Conservation (phyloP, 2,797 vertebrate genomes). For the Craterocephalus amniculus region DNA sequence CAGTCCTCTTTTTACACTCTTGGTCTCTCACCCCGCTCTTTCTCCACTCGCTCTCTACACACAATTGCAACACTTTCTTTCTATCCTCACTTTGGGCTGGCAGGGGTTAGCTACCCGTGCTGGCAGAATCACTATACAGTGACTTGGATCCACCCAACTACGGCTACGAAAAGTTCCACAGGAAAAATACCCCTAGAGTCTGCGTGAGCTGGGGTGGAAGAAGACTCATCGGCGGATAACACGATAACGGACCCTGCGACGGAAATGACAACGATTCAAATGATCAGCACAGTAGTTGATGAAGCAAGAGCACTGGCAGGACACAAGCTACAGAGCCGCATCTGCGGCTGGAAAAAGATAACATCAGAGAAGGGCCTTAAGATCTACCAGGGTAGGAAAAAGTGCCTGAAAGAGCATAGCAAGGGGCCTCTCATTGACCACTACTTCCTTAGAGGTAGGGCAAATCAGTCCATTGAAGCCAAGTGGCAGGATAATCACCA, state of each 20-base stretch:
- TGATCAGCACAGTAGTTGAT: background rate
- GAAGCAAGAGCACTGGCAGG: slow-evolving; percentile 14
- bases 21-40: too few relatives aligned
- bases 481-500: slow-evolving; percentile 23
- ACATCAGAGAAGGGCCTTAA: slow-evolving; percentile 26
- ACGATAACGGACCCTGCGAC: slow-evolving; percentile 17
- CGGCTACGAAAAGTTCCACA: background rate
- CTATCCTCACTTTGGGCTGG: too few relatives aligned
- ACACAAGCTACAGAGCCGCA: slow-evolving; percentile 29
- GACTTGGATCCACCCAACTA: background rate
- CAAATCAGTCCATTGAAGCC: slow-evolving; percentile 41
- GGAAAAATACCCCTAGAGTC: background rate
- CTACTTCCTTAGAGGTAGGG: slow-evolving; percentile 26
- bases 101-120: too few relatives aligned
- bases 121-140: background rate
- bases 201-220: background rate
- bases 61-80: too few relatives aligned
- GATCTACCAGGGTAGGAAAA: slow-evolving; percentile 35
- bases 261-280: slow-evolving; percentile 12
- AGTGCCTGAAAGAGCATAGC: slow-evolving; percentile 15
- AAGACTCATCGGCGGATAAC: background rate
- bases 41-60: too few relatives aligned
- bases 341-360: slow-evolving; percentile 36
- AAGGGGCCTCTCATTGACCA: slow-evolving; percentile 39
- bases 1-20: too few relatives aligned